These are phyloP conservation scores for Drosophila ezoana DNA, from an alignment of 2,888 invertebrate genomes.

Conservation along the genomic window DNA sequence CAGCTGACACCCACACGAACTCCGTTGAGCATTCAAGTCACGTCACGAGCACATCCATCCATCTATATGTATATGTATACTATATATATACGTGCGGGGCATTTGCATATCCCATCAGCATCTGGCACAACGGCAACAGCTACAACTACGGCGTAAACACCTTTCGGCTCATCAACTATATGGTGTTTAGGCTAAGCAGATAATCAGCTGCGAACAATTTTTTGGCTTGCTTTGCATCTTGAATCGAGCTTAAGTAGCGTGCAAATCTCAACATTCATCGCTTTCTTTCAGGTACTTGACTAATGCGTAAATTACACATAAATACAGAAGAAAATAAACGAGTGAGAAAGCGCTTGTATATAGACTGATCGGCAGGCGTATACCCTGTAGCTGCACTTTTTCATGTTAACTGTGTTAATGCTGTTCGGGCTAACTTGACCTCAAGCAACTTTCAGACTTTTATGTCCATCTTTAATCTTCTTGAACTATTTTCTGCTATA, in stretches of 20 bases:
- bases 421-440: too few species aligned
- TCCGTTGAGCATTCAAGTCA: conserved; percentile 29
- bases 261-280: conserved; percentile 67
- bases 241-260: conserved; percentile 53
- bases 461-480: too few species aligned
- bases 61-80: conserved; percentile 22
- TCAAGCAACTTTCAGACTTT: too few species aligned
- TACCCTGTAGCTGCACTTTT: conserved; percentile 6
- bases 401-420: too few species aligned
- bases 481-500: too few species aligned
- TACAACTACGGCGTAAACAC: conserved; percentile 27
- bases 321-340: conserved; percentile 13
- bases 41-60: conserved; percentile 36
- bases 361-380: conserved; percentile 12
- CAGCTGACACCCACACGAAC: conserved; percentile 5
- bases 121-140: conserved; percentile 6
- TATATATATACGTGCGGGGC: conserved; percentile 45
- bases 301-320: conserved; percentile 73
- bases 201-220: conserved; percentile 40
- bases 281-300: conserved; percentile 75
- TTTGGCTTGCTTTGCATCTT: conserved; percentile 63
- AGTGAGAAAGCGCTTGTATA: conserved; percentile 5
- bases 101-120: conserved; percentile 63
- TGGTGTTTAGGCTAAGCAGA: conserved; percentile 44
- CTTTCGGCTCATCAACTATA: conserved; percentile 38